Evolutionary conservation across 2,113 vertebrate species (phyloP).

Genomic region (Spermophilus dauricus): DNA sequence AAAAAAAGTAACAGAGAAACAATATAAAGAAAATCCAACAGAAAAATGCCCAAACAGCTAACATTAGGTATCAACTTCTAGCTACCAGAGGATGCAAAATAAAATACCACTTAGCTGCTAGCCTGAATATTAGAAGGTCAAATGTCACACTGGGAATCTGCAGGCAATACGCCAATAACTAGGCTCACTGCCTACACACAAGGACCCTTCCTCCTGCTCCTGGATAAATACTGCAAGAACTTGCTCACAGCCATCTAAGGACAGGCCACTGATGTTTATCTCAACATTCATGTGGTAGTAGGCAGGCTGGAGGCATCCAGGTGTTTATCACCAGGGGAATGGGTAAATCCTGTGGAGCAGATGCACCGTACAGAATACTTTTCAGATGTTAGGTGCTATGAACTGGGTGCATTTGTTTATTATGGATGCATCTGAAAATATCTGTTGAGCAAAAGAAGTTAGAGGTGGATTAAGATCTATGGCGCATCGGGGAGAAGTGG

Average conservation of each 20-base stretch:
- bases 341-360: background rate
- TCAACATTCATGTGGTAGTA: background rate
- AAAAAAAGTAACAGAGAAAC: background rate
- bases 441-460: background rate
- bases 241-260: background rate
- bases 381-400: background rate
- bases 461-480: background rate
- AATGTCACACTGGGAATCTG: background rate
- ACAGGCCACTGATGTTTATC: too few species aligned
- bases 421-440: background rate
- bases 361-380: background rate
- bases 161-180: background rate
- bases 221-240: background rate
- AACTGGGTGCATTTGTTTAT: background rate
- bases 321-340: too few species aligned
- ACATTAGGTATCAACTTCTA: background rate
- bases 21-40: background rate
- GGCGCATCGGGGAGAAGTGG: too few species aligned
- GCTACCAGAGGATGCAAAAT: background rate
- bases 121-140: background rate
- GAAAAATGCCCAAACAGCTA: background rate
- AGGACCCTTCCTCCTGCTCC: accelerated
- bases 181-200: accelerated
- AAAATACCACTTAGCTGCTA: background rate
- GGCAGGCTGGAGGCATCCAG: too few species aligned